Evolutionary conservation across 2,888 invertebrate species (phyloP).

Genomic region (Cosmorhoe ocellata): DNA sequence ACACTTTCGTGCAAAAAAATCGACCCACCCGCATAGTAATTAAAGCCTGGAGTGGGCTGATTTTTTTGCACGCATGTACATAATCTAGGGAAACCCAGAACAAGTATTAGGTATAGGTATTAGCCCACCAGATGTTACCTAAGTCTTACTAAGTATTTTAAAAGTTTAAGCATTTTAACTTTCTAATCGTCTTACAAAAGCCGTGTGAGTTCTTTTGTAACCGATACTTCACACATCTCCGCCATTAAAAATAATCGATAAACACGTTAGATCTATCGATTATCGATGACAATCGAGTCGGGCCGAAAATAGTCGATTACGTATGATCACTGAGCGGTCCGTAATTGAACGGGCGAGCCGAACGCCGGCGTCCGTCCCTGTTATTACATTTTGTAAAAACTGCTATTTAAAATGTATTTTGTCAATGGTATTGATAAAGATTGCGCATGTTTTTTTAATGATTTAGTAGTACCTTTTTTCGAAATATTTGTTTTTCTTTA

Average conservation of each 20-base stretch:
- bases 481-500: too few species aligned
- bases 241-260: slow-evolving; percentile 38
- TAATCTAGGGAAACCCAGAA: too few species aligned
- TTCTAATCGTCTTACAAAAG: not conserved
- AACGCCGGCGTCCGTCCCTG: slow-evolving; percentile 41
- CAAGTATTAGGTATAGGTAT: too few species aligned
- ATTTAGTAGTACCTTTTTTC: too few species aligned
- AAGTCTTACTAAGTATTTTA: too few species aligned
- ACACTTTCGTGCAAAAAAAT: too few species aligned
- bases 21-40: too few species aligned
- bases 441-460: slow-evolving; percentile 1
- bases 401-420: slow-evolving; percentile 31
- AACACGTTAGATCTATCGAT: slow-evolving; percentile 41
- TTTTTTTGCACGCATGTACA: too few species aligned
- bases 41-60: too few species aligned
- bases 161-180: not conserved
- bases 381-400: slow-evolving; percentile 50
- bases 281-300: slow-evolving; percentile 37
- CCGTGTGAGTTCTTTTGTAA: not conserved
- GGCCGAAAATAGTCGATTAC: slow-evolving; percentile 68
- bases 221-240: slow-evolving; percentile 9
- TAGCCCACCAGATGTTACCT: too few species aligned
- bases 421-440: slow-evolving; percentile 29
- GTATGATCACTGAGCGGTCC: slow-evolving; percentile 73
- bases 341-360: slow-evolving; percentile 50